phyloP scores from a whole-genome alignment of 2,888 invertebrate genomes.

The Panzeria rudis region DNA sequence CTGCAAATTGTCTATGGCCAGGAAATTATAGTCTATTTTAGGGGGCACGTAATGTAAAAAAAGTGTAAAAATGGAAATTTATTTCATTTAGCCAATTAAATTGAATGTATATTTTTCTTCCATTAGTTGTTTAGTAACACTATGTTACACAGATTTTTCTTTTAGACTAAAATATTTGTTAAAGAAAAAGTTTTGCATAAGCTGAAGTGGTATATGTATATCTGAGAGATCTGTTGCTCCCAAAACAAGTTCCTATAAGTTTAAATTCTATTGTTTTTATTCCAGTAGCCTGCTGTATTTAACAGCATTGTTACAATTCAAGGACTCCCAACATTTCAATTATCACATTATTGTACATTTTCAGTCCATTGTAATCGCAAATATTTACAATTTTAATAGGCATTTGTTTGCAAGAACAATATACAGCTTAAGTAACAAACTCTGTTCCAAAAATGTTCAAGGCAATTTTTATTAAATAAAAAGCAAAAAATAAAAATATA shows the following conservation, averaged over 20 bases:
- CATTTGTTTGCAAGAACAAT: background rate
- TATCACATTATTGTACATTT: constrained; percentile 4
- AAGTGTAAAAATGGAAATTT: constrained; percentile 23
- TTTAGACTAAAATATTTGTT: background rate
- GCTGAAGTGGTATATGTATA: too few relatives aligned
- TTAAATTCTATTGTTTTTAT: background rate
- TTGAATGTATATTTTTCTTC: constrained; percentile 20
- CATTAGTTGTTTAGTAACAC: constrained; percentile 20
- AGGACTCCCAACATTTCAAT: background rate
- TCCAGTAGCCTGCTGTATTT: constrained; percentile 9
- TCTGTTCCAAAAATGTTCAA: background rate
- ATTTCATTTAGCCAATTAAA: constrained; percentile 46
- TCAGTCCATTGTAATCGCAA: constrained; percentile 14
- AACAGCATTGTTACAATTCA: background rate
- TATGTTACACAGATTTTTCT: background rate
- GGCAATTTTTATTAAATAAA: background rate
- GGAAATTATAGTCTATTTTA: constrained; percentile 38
- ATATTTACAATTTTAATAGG: background rate
- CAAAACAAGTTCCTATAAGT: background rate
- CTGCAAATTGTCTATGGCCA: background rate
- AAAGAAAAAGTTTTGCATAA: background rate
- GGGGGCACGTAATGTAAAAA: background rate
- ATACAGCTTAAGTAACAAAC: background rate
- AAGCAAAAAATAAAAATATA: background rate
- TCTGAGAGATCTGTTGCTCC: too few relatives aligned